Evolutionary conservation across 2,888 invertebrate genomes (phyloP).

Genomic region (Thecophora atra): DNA sequence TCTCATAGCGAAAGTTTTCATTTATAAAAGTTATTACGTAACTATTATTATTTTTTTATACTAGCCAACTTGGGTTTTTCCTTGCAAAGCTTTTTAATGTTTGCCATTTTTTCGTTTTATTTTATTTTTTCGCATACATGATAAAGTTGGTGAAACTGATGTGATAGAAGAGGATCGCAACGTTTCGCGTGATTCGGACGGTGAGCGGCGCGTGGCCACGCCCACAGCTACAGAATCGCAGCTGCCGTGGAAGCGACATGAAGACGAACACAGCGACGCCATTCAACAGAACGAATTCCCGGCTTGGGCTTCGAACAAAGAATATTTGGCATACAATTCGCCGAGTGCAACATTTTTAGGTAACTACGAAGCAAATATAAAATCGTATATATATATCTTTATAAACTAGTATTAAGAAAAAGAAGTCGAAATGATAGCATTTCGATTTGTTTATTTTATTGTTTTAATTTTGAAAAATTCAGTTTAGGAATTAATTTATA

Average conservation of each 20-base stretch:
- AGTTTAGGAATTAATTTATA: too few species aligned
- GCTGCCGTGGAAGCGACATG: constrained; percentile 91
- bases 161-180: constrained; percentile 63
- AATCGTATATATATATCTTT: constrained; percentile 23
- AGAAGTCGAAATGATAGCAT: too few species aligned
- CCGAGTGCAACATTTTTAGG: constrained; percentile 92
- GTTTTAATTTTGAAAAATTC: too few species aligned
- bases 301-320: constrained; percentile 94
- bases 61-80: too few species aligned
- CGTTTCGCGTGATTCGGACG: constrained; percentile 65
- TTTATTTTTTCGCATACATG: constrained; percentile 21
- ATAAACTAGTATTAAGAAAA: constrained; percentile 37
- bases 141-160: constrained; percentile 61
- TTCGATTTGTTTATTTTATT: too few species aligned
- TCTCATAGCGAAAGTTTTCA: too few species aligned
- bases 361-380: too few species aligned
- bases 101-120: constrained; percentile 14
- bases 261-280: constrained; percentile 76
- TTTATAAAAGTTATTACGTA: too few species aligned
- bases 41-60: too few species aligned
- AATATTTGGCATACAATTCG: constrained; percentile 90
- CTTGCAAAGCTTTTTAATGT: constrained; percentile 11
- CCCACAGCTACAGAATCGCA: constrained; percentile 90
- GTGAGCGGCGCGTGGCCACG: constrained; percentile 80
- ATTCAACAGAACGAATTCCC: constrained; percentile 89